Percentiles rank a stretch among this genome's conserved stretches.
Conservation (phyloP, 2,113 vertebrate genomes). For the Nothoprocta perdicaria region DNA sequence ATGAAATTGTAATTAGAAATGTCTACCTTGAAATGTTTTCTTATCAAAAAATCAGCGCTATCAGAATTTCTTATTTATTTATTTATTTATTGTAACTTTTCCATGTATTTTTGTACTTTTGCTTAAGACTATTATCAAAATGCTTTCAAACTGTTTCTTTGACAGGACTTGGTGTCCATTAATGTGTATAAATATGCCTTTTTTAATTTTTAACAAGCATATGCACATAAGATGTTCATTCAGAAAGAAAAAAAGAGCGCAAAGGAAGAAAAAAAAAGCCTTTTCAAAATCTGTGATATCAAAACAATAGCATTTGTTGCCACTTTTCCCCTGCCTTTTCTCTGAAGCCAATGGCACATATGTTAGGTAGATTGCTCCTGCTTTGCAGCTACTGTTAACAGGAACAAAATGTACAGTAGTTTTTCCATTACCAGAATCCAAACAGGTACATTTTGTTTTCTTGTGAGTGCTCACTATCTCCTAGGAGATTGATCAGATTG, state of each 20-base stretch:
- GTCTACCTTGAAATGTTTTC: background rate
- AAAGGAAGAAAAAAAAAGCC: background rate
- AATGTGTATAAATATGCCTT: background rate
- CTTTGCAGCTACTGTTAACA: background rate
- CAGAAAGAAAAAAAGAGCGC: background rate
- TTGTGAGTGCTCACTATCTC: slow-evolving; percentile 1
- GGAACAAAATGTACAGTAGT: background rate
- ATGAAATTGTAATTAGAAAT: background rate
- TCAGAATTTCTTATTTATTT: background rate
- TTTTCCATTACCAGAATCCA: background rate
- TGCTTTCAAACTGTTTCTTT: background rate
- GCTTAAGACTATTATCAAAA: background rate
- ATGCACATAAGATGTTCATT: background rate
- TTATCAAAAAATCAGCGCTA: fast-evolving
- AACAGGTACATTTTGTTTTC: background rate
- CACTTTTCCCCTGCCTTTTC: background rate
- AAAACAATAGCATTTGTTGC: background rate
- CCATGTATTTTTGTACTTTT: background rate
- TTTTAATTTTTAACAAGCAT: background rate
- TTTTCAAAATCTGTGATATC: background rate
- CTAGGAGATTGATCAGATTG: slow-evolving; percentile 14
- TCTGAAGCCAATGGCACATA: background rate
- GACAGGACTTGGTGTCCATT: background rate
- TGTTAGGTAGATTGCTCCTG: background rate
- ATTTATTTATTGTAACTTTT: background rate